Percentiles rank a stretch among this genome's conserved stretches.
Evolutionary conservation across 2,113 vertebrate species (phyloP).

Genomic region (Alligator sinensis): DNA sequence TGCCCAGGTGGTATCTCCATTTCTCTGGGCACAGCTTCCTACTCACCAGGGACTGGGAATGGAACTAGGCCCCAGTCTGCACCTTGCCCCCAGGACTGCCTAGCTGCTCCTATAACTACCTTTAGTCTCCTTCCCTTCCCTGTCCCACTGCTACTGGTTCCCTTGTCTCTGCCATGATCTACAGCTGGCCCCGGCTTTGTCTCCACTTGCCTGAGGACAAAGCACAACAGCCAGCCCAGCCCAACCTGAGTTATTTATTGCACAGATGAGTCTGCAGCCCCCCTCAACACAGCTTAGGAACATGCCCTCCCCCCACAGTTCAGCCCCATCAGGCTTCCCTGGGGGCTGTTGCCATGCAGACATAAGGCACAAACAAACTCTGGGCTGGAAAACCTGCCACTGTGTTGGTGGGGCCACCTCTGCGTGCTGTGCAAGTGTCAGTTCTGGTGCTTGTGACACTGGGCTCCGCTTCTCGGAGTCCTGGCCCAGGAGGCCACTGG

Average conservation of each 20-base stretch:
- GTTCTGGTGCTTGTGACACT: neutral
- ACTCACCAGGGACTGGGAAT: neutral
- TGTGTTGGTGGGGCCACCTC: too few relatives aligned
- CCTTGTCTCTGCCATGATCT: neutral
- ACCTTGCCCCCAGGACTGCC: neutral
- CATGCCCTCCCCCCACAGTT: neutral
- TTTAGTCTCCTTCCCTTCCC: neutral
- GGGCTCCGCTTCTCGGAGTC: too few relatives aligned
- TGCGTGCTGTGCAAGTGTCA: too few relatives aligned
- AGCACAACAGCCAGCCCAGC: accelerated
- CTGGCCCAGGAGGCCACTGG: neutral
- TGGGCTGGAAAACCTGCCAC: neutral
- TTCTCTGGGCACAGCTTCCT: too few relatives aligned
- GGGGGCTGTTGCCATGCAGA: too few relatives aligned
- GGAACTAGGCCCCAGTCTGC: too few relatives aligned
- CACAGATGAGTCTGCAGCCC: neutral
- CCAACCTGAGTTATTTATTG: slow-evolving; percentile 31
- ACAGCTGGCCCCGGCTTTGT: accelerated
- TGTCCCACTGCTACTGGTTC: too few relatives aligned
- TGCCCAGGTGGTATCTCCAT: too few relatives aligned
- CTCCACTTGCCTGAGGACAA: neutral
- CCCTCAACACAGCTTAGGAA: accelerated
- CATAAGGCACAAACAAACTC: neutral
- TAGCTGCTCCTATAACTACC: neutral
- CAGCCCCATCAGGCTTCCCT: accelerated